Base-by-base conservation (phyloP, 2,888 invertebrate species). In the Rotaria macrura region DNA sequence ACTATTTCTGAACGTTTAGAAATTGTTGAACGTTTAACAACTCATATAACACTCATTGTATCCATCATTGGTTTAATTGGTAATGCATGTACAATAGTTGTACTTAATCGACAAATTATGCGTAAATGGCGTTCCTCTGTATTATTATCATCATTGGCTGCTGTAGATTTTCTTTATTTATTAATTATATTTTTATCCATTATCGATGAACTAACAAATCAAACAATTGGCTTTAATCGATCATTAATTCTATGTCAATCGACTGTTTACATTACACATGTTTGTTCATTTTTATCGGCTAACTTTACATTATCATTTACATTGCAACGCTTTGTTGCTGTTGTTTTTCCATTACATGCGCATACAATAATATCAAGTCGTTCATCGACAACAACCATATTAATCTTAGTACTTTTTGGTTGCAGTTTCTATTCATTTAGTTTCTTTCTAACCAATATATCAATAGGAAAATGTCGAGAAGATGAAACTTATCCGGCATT, bases 251-350 rank as follows among this genome's bases (percentile, higher is more conserved):
- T 79, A 43, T 86, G 86, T 49, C 86, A 86, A 57, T 25, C 23
- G 57, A 79, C 86, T 4, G 83, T 86, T 25, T 57, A 57, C 52
- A 86, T 86, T 7, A 84, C 86, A 10, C 84, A 86, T 57, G 72
- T 86, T 52, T 86, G 86, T 49, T 84, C 84, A 72, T 86, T 86
- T 85, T 49, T 86, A 49, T 86, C 86, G 6, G 86, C 86, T 34
- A 74, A 52, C 20, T 86, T 84, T 57, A 86, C 86, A 23, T 54
- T 84, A 29, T 74, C 84, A 57, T 86, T 86, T 84, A 86, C 86
- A 49, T 86, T 83, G 40, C 86, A 86, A 74, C 86, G 86, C n/a
- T 86, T 79, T 83, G 84, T 86, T 25, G 86, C 86, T 43, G 86
- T 86, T 0, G n/a, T 52, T 29, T 84, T 79, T 57, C 86, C 86